Base-by-base conservation (phyloP, 2,113 vertebrate species). In the Hippocampus barbouri region DNA sequence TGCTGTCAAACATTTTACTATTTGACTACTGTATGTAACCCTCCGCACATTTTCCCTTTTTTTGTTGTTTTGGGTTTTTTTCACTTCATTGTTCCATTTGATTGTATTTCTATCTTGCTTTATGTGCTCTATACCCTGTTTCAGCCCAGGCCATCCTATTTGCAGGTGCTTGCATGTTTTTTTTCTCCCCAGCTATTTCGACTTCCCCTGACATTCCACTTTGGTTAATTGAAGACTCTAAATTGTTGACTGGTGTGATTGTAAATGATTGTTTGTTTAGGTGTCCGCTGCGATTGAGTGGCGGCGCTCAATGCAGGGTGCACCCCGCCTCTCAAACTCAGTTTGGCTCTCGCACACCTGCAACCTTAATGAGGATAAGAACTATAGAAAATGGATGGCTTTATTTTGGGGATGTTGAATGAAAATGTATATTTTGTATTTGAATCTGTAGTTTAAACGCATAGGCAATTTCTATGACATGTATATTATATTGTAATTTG, bases 61-160 rank as follows among this genome's bases (percentile, higher is more conserved):
- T 60, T 38, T 38, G 5, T 38, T 5, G 34, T 38, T 14, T 60
- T 34, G 30, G 30, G 4, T 4, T 4, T n/a, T 27, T 30, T 23
- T n/a, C 54, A 59, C 12, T 59, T 43, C 38, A 64, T 66, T 62
- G 12, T 77, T 20, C 68, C 41, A 67, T 75, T 79, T 54, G 1
- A 69, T 69, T 54, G 71, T 16, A 76, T 60, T 43, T 57, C 47
- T 69, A 43, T 14, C 41, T 70, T 66, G 59, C 20, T 69, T 78
- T 68, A 67, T 57, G 64, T 68, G 40, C 68, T 71, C 21, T 71
- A 68, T 43, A 64, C 74, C 38, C 76, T 12, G 30, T 34, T 12
- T 12, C 11, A 16, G 18, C 9, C 10, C 20, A 21, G 8, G 38
- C 38, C 20, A 11, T 10, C 20, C 38, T 34, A 7, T 62, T 8